phyloP scores from a whole-genome alignment of 2,888 invertebrate genomes.

The Oeneis ivallda region DNA sequence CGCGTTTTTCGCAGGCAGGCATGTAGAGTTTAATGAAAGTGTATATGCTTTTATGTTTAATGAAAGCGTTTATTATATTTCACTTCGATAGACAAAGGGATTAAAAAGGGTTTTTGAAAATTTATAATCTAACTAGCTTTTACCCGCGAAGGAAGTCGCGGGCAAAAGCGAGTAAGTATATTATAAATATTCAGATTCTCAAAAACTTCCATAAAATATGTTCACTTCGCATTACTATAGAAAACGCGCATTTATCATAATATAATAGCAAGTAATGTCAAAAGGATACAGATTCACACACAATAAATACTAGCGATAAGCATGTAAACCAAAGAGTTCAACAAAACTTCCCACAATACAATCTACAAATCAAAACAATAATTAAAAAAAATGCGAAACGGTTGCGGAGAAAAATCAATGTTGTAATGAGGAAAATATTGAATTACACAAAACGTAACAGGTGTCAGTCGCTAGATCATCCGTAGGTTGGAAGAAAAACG shows the following conservation, averaged over 20 bases:
- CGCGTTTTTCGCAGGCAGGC: no score
- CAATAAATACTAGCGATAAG: neutral
- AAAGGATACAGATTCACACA: neutral
- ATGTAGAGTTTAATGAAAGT: no score
- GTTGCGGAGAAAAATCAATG: slow-evolving; percentile 15
- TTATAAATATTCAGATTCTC: no score
- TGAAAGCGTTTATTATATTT: no score
- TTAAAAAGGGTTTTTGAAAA: no score
- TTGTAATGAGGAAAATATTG: slow-evolving; percentile 12
- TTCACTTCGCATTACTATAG: neutral
- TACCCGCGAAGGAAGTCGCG: no score
- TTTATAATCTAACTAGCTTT: no score
- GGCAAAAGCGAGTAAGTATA: no score
- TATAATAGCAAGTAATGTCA: neutral
- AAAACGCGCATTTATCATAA: neutral
- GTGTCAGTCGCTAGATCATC: slow-evolving; percentile 27
- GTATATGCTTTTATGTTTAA: no score
- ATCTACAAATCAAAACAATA: neutral
- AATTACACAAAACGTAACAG: slow-evolving; percentile 32
- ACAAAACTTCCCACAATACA: neutral
- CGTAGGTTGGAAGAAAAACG: slow-evolving; percentile 8
- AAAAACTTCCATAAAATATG: neutral
- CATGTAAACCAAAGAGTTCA: neutral
- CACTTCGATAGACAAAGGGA: no score
- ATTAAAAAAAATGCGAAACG: neutral